phyloP scores from a whole-genome alignment of 2,797 vertebrate species.

The Clarias pachynema region DNA sequence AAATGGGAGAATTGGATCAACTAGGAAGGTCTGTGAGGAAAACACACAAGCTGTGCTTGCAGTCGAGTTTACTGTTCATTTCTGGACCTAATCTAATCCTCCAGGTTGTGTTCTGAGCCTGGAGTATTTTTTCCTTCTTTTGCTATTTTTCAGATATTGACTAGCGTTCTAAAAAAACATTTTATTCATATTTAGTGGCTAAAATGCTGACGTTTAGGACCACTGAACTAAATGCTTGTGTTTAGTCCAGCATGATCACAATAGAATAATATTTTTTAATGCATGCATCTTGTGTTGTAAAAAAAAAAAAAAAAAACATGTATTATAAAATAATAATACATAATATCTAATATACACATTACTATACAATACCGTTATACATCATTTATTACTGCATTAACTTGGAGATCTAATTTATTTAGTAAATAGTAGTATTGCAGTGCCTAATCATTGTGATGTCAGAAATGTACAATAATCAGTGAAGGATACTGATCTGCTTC shows the following conservation, averaged over 20 bases:
- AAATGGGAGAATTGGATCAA: slow-evolving; percentile 33
- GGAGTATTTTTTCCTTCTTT: not conserved
- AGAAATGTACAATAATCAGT: not conserved
- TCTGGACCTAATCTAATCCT: not conserved
- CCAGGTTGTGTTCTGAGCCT: not conserved
- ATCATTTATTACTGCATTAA: not conserved
- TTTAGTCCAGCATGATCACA: not conserved
- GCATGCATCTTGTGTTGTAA: not conserved
- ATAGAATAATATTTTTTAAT: not conserved
- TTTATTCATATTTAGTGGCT: not conserved
- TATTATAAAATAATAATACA: too few relatives aligned
- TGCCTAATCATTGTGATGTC: not conserved
- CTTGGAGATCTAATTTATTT: not conserved
- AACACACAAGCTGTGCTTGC: not conserved
- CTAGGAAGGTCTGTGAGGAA: slow-evolving; percentile 21
- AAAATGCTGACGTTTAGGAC: not conserved
- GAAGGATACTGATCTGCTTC: not conserved
- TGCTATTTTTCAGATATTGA: not conserved
- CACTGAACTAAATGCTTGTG: not conserved
- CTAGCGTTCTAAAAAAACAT: not conserved
- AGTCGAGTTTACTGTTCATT: not conserved
- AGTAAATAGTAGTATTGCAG: not conserved
- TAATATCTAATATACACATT: not conserved
- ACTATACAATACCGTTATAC: not conserved
- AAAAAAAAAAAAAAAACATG: not conserved